Conservation (phyloP, 2,888 invertebrate genomes). For the Acronicta aceris region DNA sequence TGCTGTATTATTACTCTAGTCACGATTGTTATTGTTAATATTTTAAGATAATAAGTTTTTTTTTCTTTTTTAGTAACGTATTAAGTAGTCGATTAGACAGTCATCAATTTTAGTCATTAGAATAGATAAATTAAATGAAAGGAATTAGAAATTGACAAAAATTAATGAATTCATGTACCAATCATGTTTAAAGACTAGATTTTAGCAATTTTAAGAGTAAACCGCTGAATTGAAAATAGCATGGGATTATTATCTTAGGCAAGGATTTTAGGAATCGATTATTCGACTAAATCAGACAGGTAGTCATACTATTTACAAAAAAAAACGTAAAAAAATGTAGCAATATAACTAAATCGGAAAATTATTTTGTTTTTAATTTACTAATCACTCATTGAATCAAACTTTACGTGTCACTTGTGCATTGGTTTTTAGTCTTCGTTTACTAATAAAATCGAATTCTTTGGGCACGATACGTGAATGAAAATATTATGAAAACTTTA, state of each 20-base stretch:
- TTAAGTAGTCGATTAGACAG: slow-evolving; percentile 31
- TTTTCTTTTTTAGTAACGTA: slow-evolving; percentile 7
- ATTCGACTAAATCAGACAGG: slow-evolving; percentile 10
- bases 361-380: slow-evolving; percentile 9
- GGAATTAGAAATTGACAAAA: slow-evolving; percentile 6
- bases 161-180: background rate
- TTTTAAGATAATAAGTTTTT: background rate
- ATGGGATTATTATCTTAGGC: background rate
- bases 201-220: background rate
- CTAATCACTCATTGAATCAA: slow-evolving; percentile 35
- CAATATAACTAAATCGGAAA: slow-evolving; percentile 9
- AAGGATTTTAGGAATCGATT: background rate
- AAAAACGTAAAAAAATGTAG: slow-evolving; percentile 13
- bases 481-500: too few species aligned
- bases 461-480: too few species aligned
- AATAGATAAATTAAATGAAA: slow-evolving; percentile 4
- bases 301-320: slow-evolving; percentile 4
- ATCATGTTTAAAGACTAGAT: background rate
- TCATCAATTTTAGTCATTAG: slow-evolving; percentile 16
- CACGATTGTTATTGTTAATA: slow-evolving; percentile 6
- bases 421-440: slow-evolving; percentile 14
- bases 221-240: background rate
- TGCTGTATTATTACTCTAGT: background rate
- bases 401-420: slow-evolving; percentile 12
- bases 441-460: too few species aligned